Evolutionary conservation across 2,113 vertebrate species (phyloP), one percentile per base, ranked within the genome.

Genomic region (Atherinomorus stipes): DNA sequence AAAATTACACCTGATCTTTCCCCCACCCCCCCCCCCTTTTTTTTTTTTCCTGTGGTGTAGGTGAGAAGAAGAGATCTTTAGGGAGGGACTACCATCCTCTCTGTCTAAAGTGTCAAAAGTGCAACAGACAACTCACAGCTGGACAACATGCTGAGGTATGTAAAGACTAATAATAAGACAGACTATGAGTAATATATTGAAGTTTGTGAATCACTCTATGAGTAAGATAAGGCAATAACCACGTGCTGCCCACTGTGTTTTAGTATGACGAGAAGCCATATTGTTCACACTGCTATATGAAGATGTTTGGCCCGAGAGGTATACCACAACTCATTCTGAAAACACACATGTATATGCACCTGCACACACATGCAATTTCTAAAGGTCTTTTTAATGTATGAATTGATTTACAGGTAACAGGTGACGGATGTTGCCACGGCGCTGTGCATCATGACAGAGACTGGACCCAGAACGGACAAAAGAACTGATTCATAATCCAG

Each of bases 11-110:
- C 42, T 22, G 0, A 37, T 38, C 28, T 57, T 26, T 40, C 28
- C 37, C 45, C 37, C 56, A 52, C 18, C 16, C 37, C 10, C 44
- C 40, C 34, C n/a, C 22, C 19, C 18, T 45, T 21, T 83, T 61
- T 79, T 22, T 61, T 76, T 47, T n/a, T 83, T 63, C 78, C 25
- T 61, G 75, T 52, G 51, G 45, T 71, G n/a, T 78, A 95, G 95
- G 91, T 84, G 95, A 96, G 83, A 94, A 90, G 80, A 95, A 92
- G 69, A 91, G 92, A 58, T 96, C 95, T 7, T 25, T 95, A 31
- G 95, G 95, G 54, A 92, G 94, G 66, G 95, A 95, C 88, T 95
- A 95, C 86, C 95, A 95, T 83, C 95, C 94, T 2, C 89, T 96
- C 38, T 96, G 95, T 85, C 90, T 96, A 84, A 96, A 96, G 88